phyloP scores from a whole-genome alignment of 2,888 invertebrate genomes.

The Taenaris catops region DNA sequence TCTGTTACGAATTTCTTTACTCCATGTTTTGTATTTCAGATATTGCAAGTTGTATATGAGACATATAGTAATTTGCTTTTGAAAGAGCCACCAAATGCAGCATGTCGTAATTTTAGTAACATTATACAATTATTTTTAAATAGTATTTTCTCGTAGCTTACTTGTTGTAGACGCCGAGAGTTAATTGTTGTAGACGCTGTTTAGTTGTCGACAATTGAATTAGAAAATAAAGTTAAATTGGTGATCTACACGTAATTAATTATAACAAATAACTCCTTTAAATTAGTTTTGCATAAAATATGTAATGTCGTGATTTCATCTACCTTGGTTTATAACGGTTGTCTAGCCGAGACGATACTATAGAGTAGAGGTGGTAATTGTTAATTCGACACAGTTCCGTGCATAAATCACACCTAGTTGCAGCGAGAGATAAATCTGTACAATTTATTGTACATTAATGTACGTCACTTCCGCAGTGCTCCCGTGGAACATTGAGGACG shows the following conservation, averaged over 20 bases:
- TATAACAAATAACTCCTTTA: constrained; percentile 17
- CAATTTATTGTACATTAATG: constrained; percentile 57
- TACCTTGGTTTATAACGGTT: constrained; percentile 40
- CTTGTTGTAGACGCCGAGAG: too few species aligned
- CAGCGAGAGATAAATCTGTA: constrained; percentile 51
- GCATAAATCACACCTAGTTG: constrained; percentile 67
- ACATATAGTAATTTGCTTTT: too few species aligned
- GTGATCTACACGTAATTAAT: constrained; percentile 17
- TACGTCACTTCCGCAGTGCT: constrained; percentile 34
- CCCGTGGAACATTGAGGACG: constrained; percentile 37
- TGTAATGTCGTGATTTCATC: constrained; percentile 22
- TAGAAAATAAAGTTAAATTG: constrained; percentile 14
- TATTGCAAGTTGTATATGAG: too few species aligned
- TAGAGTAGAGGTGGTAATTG: constrained; percentile 59
- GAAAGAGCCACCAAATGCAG: too few species aligned
- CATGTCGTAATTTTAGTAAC: too few species aligned
- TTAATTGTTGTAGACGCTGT: too few species aligned
- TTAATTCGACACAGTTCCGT: constrained; percentile 65
- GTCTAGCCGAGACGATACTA: constrained; percentile 35
- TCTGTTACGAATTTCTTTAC: too few species aligned
- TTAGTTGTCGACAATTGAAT: too few species aligned
- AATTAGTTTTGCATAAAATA: constrained; percentile 24
- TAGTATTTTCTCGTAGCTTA: too few species aligned
- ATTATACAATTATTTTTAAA: too few species aligned
- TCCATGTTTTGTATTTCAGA: too few species aligned